phyloP scores from a whole-genome alignment of 2,888 invertebrate genomes.

The Lepas anatifera region DNA sequence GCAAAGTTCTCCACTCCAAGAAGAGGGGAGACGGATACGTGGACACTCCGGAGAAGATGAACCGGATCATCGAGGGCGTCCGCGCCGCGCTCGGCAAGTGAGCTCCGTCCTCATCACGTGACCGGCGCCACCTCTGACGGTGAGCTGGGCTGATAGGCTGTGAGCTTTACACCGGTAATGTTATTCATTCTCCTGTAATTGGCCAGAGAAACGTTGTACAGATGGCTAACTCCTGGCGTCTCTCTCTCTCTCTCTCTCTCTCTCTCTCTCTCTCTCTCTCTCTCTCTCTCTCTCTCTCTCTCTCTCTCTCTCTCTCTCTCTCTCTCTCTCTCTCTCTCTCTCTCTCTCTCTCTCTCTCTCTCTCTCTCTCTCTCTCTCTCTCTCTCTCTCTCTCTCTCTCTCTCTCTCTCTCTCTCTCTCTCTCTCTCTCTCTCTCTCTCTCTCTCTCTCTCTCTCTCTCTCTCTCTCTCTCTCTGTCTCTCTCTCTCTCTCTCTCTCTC shows the following conservation, averaged over 20 bases:
- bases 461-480: constrained; percentile 14
- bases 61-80: constrained; percentile 20
- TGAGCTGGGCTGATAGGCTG: too few species aligned
- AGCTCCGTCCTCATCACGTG: too few species aligned
- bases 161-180: too few species aligned
- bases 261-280: constrained; percentile 15
- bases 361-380: constrained; percentile 15
- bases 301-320: constrained; percentile 15
- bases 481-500: constrained; percentile 5
- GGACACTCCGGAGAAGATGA: constrained; percentile 20
- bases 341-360: constrained; percentile 15
- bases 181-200: too few species aligned
- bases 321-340: constrained; percentile 15
- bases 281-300: constrained; percentile 15
- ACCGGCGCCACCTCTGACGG: too few species aligned
- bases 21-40: constrained; percentile 21
- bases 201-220: too few species aligned
- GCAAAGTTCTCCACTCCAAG: constrained; percentile 20
- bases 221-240: too few species aligned
- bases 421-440: constrained; percentile 14
- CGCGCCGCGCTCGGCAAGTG: constrained; percentile 14
- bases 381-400: constrained; percentile 14
- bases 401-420: constrained; percentile 15
- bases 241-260: constrained; percentile 15
- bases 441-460: constrained; percentile 14